These are phyloP conservation scores for Euura lappo DNA, from an alignment of 1,140 invertebrate species.

Conservation along the genomic window DNA sequence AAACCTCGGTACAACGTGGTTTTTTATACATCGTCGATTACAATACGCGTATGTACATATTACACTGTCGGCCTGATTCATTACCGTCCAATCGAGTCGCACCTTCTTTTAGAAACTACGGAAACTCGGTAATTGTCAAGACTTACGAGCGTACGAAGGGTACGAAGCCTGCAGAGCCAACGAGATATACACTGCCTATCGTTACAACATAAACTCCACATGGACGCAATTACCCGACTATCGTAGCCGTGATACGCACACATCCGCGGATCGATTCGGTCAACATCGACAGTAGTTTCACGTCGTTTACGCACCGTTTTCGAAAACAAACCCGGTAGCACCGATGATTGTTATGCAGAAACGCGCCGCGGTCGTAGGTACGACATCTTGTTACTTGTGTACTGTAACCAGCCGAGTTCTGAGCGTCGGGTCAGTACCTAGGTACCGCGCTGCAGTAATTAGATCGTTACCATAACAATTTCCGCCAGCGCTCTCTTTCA, in stretches of 20 bases:
- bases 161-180: conserved; percentile 19
- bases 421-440: too few species aligned
- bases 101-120: conserved; percentile 50
- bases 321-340: too few species aligned
- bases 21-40: conserved; percentile 49
- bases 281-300: too few species aligned
- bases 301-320: too few species aligned
- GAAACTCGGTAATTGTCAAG: conserved; percentile 52
- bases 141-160: conserved; percentile 42
- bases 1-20: conserved; percentile 26
- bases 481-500: conserved; percentile 41
- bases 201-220: too few species aligned
- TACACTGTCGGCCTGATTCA: conserved; percentile 54
- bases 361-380: too few species aligned
- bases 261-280: conserved; percentile 14
- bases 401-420: too few species aligned
- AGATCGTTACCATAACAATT: conserved; percentile 44
- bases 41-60: conserved; percentile 40
- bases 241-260: too few species aligned
- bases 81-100: conserved; percentile 44
- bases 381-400: too few species aligned
- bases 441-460: conserved; percentile 30
- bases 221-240: too few species aligned
- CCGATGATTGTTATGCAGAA: too few species aligned
- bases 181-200: too few species aligned